A percentile compares a stretch with the other conserved stretches of the same genome.
These are phyloP conservation scores for Aporophyla nigra DNA, from an alignment of 2,888 invertebrate genomes.

Conservation along the genomic window DNA sequence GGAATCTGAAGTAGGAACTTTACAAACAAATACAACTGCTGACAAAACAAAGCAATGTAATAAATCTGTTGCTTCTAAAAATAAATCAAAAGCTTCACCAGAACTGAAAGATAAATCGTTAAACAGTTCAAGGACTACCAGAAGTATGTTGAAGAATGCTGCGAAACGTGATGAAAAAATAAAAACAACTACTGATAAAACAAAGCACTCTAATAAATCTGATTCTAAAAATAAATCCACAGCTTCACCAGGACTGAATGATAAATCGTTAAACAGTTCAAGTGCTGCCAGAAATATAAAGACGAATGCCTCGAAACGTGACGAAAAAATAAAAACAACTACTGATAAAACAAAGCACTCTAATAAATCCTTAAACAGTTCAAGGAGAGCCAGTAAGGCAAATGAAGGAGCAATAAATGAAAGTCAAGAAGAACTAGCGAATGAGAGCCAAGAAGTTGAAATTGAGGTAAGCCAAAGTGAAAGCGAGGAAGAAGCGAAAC, in stretches of 20 bases:
- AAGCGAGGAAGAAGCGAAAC: slow-evolving; percentile 29
- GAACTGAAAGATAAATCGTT: slow-evolving; percentile 39
- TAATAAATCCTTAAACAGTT: slow-evolving; percentile 58
- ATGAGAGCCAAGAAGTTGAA: slow-evolving; percentile 12
- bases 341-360: slow-evolving; percentile 68
- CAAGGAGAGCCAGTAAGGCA: slow-evolving; percentile 50
- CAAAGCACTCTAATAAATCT: slow-evolving; percentile 70
- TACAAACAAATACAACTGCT: slow-evolving; percentile 46
- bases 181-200: slow-evolving; percentile 59
- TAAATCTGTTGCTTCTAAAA: slow-evolving; percentile 67
- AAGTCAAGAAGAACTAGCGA: slow-evolving; percentile 14
- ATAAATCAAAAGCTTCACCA: slow-evolving; percentile 62
- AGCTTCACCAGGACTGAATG: slow-evolving; percentile 38
- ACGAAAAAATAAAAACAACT: slow-evolving; percentile 51
- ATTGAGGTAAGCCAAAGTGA: slow-evolving; percentile 41
- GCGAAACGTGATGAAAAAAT: slow-evolving; percentile 26
- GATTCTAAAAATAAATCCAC: slow-evolving; percentile 68
- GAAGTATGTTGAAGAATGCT: slow-evolving; percentile 56
- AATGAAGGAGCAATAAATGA: not conserved
- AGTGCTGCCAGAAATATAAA: slow-evolving; percentile 54
- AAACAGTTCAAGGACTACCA: slow-evolving; percentile 53
- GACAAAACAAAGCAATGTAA: slow-evolving; percentile 69
- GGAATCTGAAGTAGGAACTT: slow-evolving; percentile 66
- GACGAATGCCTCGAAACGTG: slow-evolving; percentile 47
- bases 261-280: slow-evolving; percentile 49